Evolutionary conservation across 2,888 invertebrate species (phyloP).

Genomic region (Dexiosoma caninum): DNA sequence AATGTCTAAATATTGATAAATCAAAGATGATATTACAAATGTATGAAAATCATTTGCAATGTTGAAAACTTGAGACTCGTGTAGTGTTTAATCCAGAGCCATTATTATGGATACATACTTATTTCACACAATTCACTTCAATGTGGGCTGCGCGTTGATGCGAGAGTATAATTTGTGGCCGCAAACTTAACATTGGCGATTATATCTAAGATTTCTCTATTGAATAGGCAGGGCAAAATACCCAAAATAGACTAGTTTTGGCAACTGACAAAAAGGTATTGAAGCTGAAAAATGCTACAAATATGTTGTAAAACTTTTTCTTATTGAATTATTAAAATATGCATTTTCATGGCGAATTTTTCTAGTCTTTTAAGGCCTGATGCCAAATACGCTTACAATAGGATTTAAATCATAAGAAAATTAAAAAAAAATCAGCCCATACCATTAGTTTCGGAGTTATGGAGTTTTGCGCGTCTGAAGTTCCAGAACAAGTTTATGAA

Average conservation of each 20-base stretch:
- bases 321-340: neutral
- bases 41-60: constrained; percentile 48
- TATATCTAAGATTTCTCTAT: constrained; percentile 1
- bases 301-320: constrained; percentile 44
- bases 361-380: neutral
- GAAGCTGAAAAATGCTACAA: constrained; percentile 37
- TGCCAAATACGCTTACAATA: neutral
- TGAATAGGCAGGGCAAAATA: neutral
- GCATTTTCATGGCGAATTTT: neutral
- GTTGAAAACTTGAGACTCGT: constrained; percentile 60
- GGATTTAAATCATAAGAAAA: too few relatives aligned
- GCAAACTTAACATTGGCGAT: neutral
- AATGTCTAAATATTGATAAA: too few relatives aligned
- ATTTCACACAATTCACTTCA: constrained; percentile 46
- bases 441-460: too few relatives aligned
- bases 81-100: constrained; percentile 33
- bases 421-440: too few relatives aligned
- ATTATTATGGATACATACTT: constrained; percentile 43
- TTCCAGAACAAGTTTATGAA: too few relatives aligned
- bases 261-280: constrained; percentile 46
- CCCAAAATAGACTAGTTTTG: constrained; percentile 8
- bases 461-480: too few relatives aligned
- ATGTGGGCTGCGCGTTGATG: constrained; percentile 38
- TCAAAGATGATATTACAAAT: neutral
- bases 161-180: constrained; percentile 29